Percentiles rank a stretch among this genome's conserved stretches.
phyloP scores from a whole-genome alignment of 2,113 vertebrate genomes.

The Pitta sordida region DNA sequence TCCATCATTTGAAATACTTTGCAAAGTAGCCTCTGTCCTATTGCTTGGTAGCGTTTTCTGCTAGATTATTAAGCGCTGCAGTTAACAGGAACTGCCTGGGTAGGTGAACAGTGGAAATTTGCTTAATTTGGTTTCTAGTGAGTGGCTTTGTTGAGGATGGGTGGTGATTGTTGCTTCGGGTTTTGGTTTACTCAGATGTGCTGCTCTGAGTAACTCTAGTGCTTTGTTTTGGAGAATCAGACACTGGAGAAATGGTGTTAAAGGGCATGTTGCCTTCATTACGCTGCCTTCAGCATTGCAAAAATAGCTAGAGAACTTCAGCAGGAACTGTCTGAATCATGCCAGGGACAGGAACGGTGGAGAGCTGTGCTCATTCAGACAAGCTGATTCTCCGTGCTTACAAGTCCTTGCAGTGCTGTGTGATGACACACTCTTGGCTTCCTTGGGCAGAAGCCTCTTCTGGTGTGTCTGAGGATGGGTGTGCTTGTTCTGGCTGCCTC shows the following conservation, averaged over 20 bases:
- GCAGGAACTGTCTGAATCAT: neutral
- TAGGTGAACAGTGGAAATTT: neutral
- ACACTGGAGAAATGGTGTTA: neutral
- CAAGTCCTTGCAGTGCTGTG: neutral
- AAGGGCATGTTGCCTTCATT: neutral
- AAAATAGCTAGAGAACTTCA: neutral
- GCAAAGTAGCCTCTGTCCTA: neutral
- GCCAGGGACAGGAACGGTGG: neutral
- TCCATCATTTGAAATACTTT: neutral
- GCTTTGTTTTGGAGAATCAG: neutral
- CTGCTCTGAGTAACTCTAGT: neutral
- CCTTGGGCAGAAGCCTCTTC: neutral
- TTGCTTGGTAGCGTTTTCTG: neutral
- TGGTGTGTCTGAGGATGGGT: neutral
- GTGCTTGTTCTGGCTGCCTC: neutral
- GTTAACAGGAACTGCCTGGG: neutral
- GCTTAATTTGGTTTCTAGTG: neutral
- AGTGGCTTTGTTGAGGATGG: neutral
- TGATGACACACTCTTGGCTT: neutral
- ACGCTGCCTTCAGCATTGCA: neutral
- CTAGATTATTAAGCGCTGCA: neutral
- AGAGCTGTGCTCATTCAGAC: neutral
- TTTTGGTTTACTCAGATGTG: neutral
- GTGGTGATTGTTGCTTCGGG: neutral
- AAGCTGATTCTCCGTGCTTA: neutral